Conservation (phyloP, 1,140 invertebrate genomes). For the Zaprionus camerounensis region DNA sequence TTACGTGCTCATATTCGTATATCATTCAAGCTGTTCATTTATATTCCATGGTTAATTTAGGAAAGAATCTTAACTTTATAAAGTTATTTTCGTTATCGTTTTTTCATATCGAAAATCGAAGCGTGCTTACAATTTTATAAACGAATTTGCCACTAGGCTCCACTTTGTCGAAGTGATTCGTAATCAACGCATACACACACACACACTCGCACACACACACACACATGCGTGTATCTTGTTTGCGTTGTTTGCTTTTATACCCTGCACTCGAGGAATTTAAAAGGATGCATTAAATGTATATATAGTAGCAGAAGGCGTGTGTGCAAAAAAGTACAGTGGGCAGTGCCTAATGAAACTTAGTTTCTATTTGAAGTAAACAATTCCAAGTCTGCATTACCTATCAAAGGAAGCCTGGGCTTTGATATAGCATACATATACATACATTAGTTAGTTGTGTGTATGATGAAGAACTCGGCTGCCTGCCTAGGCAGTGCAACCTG, state of each 20-base stretch:
- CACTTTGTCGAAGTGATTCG: conserved; percentile 15
- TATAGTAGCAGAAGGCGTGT: not conserved
- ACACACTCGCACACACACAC: conserved; percentile 11
- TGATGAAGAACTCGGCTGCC: not conserved
- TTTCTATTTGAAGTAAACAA: not conserved
- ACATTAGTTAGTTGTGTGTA: not conserved
- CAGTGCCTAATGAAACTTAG: not conserved
- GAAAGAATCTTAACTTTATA: not conserved
- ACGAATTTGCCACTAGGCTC: not conserved
- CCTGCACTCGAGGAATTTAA: conserved; percentile 28
- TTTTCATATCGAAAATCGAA: not conserved
- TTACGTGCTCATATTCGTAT: too few relatives aligned
- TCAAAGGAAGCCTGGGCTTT: too few relatives aligned
- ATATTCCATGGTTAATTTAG: too few relatives aligned
- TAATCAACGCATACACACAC: conserved; percentile 14
- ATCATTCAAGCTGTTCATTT: too few relatives aligned
- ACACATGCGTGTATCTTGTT: conserved; percentile 2
- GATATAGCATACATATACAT: too few relatives aligned
- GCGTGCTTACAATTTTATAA: not conserved
- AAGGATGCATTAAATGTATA: conserved; percentile 2
- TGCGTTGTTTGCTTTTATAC: conserved; percentile 27
- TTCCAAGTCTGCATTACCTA: too few relatives aligned
- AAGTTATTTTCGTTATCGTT: not conserved
- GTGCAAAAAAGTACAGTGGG: not conserved
- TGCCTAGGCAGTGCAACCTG: conserved; percentile 1